Conservation (phyloP, 2,797 vertebrate species). For the Acrocephalus scirpaceus region DNA sequence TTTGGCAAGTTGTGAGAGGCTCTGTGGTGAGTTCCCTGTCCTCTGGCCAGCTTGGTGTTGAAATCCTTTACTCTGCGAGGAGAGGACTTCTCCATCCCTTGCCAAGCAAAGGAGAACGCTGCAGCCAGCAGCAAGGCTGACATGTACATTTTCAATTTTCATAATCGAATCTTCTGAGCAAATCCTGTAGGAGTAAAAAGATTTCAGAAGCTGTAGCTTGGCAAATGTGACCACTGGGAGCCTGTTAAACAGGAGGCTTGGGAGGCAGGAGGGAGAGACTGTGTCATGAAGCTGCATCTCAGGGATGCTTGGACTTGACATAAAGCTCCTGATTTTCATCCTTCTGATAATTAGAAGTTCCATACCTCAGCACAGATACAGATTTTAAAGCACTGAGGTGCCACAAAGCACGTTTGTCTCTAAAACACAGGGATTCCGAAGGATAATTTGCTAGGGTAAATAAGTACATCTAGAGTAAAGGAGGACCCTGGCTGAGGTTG, state of each 20-base stretch:
- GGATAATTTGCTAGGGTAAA: background rate
- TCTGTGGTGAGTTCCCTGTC: background rate
- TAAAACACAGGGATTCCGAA: background rate
- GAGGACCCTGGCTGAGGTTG: background rate
- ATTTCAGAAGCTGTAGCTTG: background rate
- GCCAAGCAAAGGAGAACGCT: background rate
- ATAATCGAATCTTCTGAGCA: background rate
- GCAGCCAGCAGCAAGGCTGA: background rate
- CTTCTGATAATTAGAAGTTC: background rate
- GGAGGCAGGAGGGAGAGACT: background rate
- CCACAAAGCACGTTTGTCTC: background rate
- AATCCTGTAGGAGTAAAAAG: background rate
- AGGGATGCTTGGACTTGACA: background rate
- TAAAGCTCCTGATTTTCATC: background rate
- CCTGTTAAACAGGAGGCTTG: background rate
- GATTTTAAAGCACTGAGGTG: background rate
- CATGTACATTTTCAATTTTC: accelerated
- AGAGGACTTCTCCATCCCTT: background rate
- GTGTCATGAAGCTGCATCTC: background rate
- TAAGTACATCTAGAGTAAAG: background rate
- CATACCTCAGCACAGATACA: background rate
- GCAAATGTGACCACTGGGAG: background rate
- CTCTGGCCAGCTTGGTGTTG: background rate
- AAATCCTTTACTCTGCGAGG: background rate
- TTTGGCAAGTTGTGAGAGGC: background rate